These are phyloP conservation scores for Eupithecia subumbrata DNA, from an alignment of 2,888 invertebrate species.

Conservation along the genomic window DNA sequence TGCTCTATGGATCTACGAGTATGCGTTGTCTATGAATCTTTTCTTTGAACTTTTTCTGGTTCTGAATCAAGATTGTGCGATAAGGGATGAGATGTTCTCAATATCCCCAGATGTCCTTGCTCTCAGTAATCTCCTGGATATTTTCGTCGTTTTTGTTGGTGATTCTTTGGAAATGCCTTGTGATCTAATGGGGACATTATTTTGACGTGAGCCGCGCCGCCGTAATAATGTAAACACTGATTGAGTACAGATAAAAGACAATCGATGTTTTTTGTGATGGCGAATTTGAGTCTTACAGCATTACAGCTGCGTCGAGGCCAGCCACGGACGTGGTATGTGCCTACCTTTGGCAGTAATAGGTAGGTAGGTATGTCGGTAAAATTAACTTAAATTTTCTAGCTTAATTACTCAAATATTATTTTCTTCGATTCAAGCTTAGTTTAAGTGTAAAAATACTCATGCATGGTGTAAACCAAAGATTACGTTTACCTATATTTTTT, in stretches of 20 bases:
- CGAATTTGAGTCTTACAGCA: slow-evolving; percentile 49
- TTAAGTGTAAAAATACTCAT: too few species aligned
- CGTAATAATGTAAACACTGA: slow-evolving; percentile 81
- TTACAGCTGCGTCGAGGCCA: slow-evolving; percentile 18
- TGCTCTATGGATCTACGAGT: slow-evolving; percentile 66
- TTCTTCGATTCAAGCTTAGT: too few species aligned
- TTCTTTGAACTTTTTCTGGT: slow-evolving; percentile 81
- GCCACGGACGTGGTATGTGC: background rate
- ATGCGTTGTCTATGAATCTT: slow-evolving; percentile 81
- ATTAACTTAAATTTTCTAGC: too few species aligned
- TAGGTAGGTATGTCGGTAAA: too few species aligned
- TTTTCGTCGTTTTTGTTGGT: slow-evolving; percentile 79
- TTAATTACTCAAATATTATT: too few species aligned
- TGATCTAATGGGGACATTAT: slow-evolving; percentile 83
- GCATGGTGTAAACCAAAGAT: too few species aligned
- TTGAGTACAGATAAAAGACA: slow-evolving; percentile 81
- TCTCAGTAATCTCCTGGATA: slow-evolving; percentile 75
- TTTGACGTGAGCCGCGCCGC: slow-evolving; percentile 79
- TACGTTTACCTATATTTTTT: too few species aligned
- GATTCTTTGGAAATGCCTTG: slow-evolving; percentile 80
- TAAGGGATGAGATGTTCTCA: slow-evolving; percentile 83
- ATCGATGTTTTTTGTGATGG: slow-evolving; percentile 64
- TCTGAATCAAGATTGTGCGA: slow-evolving; percentile 79
- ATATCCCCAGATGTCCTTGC: slow-evolving; percentile 84
- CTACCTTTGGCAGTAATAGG: background rate